These are phyloP conservation scores for Baccha elongata DNA, from an alignment of 2,888 invertebrate species.

Conservation along the genomic window DNA sequence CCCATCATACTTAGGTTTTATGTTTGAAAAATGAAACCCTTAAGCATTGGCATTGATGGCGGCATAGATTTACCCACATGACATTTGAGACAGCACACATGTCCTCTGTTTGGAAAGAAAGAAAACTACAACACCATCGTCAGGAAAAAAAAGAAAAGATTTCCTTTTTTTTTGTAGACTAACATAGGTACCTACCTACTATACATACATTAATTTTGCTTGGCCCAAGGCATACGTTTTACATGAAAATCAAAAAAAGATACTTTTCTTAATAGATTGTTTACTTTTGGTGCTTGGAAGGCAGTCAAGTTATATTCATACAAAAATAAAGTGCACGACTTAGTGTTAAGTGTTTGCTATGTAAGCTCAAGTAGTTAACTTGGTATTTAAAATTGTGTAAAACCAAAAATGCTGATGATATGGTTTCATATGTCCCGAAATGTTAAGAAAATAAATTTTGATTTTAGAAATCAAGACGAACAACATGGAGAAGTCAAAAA, in stretches of 20 bases:
- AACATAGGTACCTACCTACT: not conserved
- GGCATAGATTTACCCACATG: constrained; percentile 36
- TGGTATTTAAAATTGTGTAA: too few relatives aligned
- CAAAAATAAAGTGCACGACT: too few relatives aligned
- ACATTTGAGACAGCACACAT: constrained; percentile 13
- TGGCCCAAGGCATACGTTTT: not conserved
- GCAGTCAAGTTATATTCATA: not conserved
- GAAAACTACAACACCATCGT: not conserved
- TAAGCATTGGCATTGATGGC: constrained; percentile 24
- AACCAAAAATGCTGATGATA: too few relatives aligned
- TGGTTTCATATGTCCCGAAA: too few relatives aligned
- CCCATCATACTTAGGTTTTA: constrained; percentile 2
- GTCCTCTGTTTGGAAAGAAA: constrained; percentile 1
- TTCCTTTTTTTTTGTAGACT: not conserved
- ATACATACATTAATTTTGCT: not conserved
- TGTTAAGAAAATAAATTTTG: too few relatives aligned
- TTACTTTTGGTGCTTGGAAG: constrained; percentile 11
- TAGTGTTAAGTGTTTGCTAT: too few relatives aligned
- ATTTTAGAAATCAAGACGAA: too few relatives aligned
- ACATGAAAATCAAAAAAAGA: constrained; percentile 17
- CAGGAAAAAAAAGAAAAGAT: not conserved
- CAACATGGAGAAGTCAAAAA: too few relatives aligned
- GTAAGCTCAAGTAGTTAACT: too few relatives aligned
- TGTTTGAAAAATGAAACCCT: constrained; percentile 41
- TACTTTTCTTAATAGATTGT: not conserved